These are phyloP conservation scores for Enteromius radiatus DNA, from an alignment of 2,797 vertebrate species.

Conservation along the genomic window DNA sequence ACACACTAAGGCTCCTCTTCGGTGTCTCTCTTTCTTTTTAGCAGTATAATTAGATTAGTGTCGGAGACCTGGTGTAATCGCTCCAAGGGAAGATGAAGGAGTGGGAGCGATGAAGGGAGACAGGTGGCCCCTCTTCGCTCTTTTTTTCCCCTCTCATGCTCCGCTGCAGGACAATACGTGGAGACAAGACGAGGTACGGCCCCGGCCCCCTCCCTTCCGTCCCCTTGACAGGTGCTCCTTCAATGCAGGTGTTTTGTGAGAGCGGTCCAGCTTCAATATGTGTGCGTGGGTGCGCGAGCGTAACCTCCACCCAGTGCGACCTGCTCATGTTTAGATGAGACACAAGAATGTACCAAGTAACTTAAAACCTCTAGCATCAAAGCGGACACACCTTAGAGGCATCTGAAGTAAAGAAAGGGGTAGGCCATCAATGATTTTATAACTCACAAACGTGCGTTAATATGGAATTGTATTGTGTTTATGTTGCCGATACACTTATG, in stretches of 20 bases:
- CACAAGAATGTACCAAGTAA: constrained; percentile 10
- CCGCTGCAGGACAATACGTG: constrained; percentile 45
- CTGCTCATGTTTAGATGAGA: constrained; percentile 7
- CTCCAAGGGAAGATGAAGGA: constrained; percentile 55
- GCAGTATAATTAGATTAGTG: constrained; percentile 61
- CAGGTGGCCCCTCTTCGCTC: constrained; percentile 50
- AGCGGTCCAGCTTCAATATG: constrained; percentile 14
- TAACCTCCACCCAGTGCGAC: constrained; percentile 1
- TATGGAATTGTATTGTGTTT: not conserved
- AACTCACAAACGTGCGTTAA: not conserved
- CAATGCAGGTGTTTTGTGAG: constrained; percentile 48
- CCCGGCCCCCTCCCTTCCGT: not conserved
- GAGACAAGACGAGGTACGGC: constrained; percentile 52
- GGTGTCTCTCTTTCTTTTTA: constrained; percentile 66
- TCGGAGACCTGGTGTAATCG: constrained; percentile 51
- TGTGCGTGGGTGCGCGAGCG: constrained; percentile 7
- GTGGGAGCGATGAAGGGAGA: constrained; percentile 51
- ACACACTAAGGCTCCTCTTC: constrained; percentile 62
- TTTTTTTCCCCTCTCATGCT: constrained; percentile 31
- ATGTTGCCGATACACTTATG: not conserved
- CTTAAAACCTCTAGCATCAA: not conserved
- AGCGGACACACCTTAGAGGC: not conserved
- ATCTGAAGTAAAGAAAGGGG: not conserved
- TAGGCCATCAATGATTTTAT: not conserved
- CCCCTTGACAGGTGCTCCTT: constrained; percentile 48